Percentiles rank a stretch among this genome's conserved stretches.
phyloP scores from a whole-genome alignment of 2,888 invertebrate genomes.

The Choreutis nemorana region DNA sequence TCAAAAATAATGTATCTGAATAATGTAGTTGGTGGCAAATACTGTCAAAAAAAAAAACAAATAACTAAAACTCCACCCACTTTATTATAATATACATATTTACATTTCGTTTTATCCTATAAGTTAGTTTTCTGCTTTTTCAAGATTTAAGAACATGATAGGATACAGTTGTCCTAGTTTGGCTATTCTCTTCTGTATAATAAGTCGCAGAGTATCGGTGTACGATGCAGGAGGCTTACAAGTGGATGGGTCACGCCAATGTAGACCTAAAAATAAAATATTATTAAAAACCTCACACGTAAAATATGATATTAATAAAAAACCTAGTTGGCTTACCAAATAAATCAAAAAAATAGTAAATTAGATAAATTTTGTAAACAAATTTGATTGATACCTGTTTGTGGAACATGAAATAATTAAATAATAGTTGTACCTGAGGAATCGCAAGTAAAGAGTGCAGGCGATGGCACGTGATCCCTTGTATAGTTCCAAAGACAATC shows the following conservation, averaged over 20 bases:
- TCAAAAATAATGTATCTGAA: no score
- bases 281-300: background rate
- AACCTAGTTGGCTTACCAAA: no score
- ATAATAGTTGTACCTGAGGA: conserved; percentile 45
- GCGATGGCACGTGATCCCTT: conserved; percentile 87
- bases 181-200: conserved; percentile 81
- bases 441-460: conserved; percentile 78
- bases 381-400: no score
- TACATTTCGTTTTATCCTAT: no score
- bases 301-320: background rate
- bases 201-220: conserved; percentile 80
- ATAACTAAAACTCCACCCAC: conserved; percentile 6
- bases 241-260: conserved; percentile 80
- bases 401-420: conserved; percentile 1
- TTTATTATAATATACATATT: no score
- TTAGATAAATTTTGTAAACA: no score
- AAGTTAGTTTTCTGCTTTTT: conserved; percentile 21
- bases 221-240: conserved; percentile 76
- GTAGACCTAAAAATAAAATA: conserved; percentile 46
- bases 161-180: conserved; percentile 79
- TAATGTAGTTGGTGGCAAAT: no score
- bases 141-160: conserved; percentile 71
- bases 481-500: conserved; percentile 92
- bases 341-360: no score
- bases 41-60: background rate